phyloP scores from a whole-genome alignment of 2,113 vertebrate species.

The Brienomyrus brachyistius region DNA sequence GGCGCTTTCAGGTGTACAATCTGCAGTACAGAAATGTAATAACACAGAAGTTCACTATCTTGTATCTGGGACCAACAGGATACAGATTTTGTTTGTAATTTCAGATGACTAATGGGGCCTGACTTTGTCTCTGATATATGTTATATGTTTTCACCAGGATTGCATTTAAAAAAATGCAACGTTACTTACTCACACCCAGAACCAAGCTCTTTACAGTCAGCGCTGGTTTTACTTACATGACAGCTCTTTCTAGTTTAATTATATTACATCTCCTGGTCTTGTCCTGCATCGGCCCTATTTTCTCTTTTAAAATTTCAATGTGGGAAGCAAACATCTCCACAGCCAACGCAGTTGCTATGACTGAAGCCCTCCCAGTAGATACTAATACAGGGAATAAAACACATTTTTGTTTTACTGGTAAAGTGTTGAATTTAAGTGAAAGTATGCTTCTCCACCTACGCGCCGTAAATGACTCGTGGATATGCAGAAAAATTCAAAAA shows the following conservation, averaged over 20 bases:
- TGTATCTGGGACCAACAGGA: background rate
- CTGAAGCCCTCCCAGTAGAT: background rate
- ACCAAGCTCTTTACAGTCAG: background rate
- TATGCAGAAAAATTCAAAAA: background rate
- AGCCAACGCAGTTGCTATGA: background rate
- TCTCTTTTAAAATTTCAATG: background rate
- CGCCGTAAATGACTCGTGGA: background rate
- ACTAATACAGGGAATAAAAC: background rate
- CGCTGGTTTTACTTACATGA: background rate
- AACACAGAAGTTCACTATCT: background rate
- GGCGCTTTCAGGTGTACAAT: background rate
- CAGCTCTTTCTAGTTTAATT: background rate
- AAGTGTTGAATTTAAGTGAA: background rate
- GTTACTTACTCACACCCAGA: background rate
- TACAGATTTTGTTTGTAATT: background rate
- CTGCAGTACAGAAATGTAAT: background rate
- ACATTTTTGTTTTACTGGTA: conserved; percentile 8
- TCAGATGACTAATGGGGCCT: background rate
- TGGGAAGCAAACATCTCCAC: background rate
- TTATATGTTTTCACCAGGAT: background rate
- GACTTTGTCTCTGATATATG: background rate
- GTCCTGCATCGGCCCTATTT: background rate
- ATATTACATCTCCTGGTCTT: background rate
- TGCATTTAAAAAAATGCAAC: background rate
- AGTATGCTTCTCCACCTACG: background rate